Evolutionary conservation across 2,888 invertebrate species (phyloP), one percentile per base, ranked within the genome.

Genomic region (Cabera pusaria): DNA sequence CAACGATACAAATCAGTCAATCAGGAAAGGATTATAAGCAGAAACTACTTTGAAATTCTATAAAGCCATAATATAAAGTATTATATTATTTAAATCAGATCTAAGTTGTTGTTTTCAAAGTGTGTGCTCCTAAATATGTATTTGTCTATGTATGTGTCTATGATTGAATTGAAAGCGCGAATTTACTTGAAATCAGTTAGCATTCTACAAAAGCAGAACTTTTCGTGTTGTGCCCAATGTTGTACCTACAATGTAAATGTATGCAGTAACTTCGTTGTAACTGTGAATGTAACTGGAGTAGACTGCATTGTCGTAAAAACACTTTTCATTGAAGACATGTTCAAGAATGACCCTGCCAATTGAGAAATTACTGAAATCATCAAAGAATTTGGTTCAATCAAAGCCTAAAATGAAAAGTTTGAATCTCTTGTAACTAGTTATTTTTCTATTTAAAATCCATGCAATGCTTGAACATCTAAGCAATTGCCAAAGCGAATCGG

Each of bases 351-450:
- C 63, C 73, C 72, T 72, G 80, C 75, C 78, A 80, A 81, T 80
- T 37, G 17, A 29, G 26, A 41, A 43, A 55, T 32, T 51, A 44
- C 45, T 8, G 27, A 38, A 23, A 46, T 38, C 23, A 47, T 37
- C 27, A 51, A 50, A 46, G 34, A 54, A 62, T 63, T 72, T 72
- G 56, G 55, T 42, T 55, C 33, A 7, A 6, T 60, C 52, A 45
- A 49, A 67, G 81, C 81, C 83, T 65, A 67, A 63, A 80, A 83
- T 79, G 77, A 83, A 81, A 82, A 84, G 79, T 74, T 64, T 46
- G 11, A 23, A 44, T 35, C 23, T 42, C 12, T 28, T 29, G 33
- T 33, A 58, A 59, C 64, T 56, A 56, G 38, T 52, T 53, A 33
- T 24, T 38, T 67, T 56, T 72, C 63, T 66, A 63, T 70, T 52